Conservation (phyloP, 2,888 invertebrate species). For the Rhyacophila evoluta region DNA sequence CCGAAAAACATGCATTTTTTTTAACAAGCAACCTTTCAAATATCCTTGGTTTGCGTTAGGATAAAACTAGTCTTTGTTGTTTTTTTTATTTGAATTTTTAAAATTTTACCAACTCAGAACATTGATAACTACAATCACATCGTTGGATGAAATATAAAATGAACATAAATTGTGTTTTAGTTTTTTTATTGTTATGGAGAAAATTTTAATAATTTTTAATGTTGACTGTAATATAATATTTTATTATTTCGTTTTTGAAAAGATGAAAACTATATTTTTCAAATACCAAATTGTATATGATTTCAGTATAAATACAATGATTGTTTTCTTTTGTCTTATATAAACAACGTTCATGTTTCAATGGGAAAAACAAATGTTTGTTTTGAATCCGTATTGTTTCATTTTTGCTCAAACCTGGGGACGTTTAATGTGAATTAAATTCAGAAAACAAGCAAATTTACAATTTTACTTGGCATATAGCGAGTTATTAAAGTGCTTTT, state of each 20-base stretch:
- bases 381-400: conserved; percentile 18
- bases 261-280: too few species aligned
- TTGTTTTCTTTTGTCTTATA: background rate
- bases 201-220: too few species aligned
- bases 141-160: too few species aligned
- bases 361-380: background rate
- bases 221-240: too few species aligned
- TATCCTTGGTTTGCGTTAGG: background rate
- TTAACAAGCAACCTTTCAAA: background rate
- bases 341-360: background rate
- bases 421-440: conserved; percentile 10
- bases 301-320: background rate
- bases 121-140: too few species aligned
- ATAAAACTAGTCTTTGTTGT: too few species aligned
- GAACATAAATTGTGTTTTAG: too few species aligned
- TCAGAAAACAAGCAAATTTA: background rate
- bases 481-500: conserved; percentile 4
- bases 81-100: too few species aligned
- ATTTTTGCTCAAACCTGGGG: background rate
- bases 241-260: too few species aligned
- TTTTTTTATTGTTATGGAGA: too few species aligned
- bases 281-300: background rate
- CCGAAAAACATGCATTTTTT: background rate
- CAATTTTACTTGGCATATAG: background rate
- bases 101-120: too few species aligned